Conservation (phyloP, 1,140 invertebrate species). For the Chionoecetes opilio region DNA sequence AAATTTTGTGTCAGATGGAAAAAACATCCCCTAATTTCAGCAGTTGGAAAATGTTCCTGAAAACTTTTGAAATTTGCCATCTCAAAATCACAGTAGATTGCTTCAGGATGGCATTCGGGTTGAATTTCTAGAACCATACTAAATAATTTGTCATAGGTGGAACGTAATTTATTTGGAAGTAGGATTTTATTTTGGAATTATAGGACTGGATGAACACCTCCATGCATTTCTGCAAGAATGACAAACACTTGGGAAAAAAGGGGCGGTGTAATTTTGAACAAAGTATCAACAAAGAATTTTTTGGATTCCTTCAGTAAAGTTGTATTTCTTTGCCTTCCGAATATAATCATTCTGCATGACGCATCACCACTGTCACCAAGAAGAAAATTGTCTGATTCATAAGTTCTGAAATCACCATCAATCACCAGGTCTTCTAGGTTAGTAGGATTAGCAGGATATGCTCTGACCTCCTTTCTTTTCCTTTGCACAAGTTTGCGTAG, state of each 20-base stretch:
- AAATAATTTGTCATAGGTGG: slow-evolving; percentile 59
- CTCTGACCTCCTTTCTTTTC: slow-evolving; percentile 51
- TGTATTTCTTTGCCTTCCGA: slow-evolving; percentile 65
- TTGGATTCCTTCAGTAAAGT: slow-evolving; percentile 57
- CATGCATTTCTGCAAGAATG: slow-evolving; percentile 47
- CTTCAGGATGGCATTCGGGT: slow-evolving; percentile 46
- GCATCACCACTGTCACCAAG: slow-evolving; percentile 41
- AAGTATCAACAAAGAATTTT: slow-evolving; percentile 49
- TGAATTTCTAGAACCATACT: slow-evolving; percentile 55
- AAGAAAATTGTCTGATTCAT: slow-evolving; percentile 49
- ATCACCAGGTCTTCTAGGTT: slow-evolving; percentile 49
- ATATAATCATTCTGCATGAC: slow-evolving; percentile 62
- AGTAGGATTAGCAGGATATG: slow-evolving; percentile 66
- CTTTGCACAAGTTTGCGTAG: slow-evolving; percentile 56
- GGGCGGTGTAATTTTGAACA: slow-evolving; percentile 9
- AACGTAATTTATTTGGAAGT: slow-evolving; percentile 57
- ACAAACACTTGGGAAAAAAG: slow-evolving; percentile 56
- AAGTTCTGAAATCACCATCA: slow-evolving; percentile 50
- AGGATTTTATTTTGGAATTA: too few relatives aligned
- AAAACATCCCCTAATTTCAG: too few relatives aligned
- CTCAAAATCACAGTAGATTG: slow-evolving; percentile 60
- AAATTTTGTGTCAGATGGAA: slow-evolving; percentile 54
- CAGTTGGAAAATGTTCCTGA: too few relatives aligned
- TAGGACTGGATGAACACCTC: slow-evolving; percentile 42
- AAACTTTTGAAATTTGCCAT: too few relatives aligned